Evolutionary conservation across 2,113 vertebrate species (phyloP).

Genomic region (Otocyon megalotis): DNA sequence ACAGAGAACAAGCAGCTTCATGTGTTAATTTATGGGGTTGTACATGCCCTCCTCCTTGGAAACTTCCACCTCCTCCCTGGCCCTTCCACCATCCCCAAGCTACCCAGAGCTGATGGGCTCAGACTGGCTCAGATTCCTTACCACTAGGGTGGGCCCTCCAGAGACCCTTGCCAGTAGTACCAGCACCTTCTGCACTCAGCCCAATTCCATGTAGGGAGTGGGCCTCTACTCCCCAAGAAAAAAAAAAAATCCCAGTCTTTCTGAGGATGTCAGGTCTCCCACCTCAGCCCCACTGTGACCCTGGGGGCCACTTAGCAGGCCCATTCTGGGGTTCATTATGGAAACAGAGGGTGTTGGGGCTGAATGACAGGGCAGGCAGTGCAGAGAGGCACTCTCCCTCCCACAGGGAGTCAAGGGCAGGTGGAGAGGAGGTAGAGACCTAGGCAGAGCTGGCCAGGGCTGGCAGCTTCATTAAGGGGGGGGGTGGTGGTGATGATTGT

Average conservation of each 20-base stretch:
- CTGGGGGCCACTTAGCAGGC: conserved; percentile 17
- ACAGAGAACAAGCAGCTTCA: background rate
- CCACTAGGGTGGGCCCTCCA: background rate
- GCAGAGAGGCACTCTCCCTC: background rate
- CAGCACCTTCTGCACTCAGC: background rate
- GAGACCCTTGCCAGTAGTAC: background rate
- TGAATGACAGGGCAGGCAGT: background rate
- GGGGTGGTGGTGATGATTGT: background rate
- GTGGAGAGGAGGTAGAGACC: background rate
- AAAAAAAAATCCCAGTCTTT: background rate
- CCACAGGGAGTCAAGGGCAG: background rate
- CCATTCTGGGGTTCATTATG: background rate
- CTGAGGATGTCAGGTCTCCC: background rate
- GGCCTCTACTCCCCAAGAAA: background rate
- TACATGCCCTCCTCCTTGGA: background rate
- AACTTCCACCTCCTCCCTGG: background rate
- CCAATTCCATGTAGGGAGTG: background rate
- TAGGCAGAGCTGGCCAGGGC: background rate
- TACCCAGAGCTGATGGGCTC: background rate
- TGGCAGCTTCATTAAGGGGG: conserved; percentile 18
- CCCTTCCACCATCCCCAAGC: background rate
- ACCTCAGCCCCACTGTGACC: background rate
- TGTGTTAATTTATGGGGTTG: accelerated
- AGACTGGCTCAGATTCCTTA: background rate
- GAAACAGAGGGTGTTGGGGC: background rate